Percentiles rank a stretch among this genome's conserved stretches.
phyloP scores from a whole-genome alignment of 1,140 invertebrate genomes.

The Teleogryllus occipitalis region DNA sequence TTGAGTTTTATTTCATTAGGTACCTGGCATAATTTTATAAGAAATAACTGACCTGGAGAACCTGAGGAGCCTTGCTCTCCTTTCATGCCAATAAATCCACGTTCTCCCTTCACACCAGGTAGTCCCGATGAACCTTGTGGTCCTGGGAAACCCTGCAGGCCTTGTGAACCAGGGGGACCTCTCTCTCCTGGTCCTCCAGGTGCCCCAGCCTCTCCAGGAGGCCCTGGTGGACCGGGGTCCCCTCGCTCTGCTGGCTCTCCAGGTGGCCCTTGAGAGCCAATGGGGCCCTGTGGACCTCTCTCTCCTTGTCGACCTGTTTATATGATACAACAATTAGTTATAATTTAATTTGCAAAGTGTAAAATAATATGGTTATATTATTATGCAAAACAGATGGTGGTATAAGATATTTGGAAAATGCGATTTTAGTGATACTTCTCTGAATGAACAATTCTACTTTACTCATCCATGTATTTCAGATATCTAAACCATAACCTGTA shows the following conservation, averaged over 20 bases:
- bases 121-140: slow-evolving; percentile 55
- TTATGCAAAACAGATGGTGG: no score
- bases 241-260: slow-evolving; percentile 67
- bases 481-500: no score
- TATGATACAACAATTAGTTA: background rate
- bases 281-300: slow-evolving; percentile 55
- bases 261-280: slow-evolving; percentile 60
- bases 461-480: no score
- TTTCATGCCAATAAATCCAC: slow-evolving; percentile 57
- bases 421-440: no score
- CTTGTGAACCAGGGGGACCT: slow-evolving; percentile 48
- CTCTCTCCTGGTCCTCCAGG: slow-evolving; percentile 59
- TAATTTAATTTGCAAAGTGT: background rate
- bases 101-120: slow-evolving; percentile 63
- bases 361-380: no score
- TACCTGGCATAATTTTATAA: no score
- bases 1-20: no score
- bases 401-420: no score
- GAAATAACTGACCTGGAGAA: slow-evolving; percentile 39
- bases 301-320: slow-evolving; percentile 52
- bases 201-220: slow-evolving; percentile 62
- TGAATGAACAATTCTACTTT: no score
- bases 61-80: slow-evolving; percentile 65
- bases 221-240: slow-evolving; percentile 61
- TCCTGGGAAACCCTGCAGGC: slow-evolving; percentile 55